Evolutionary conservation across 2,888 invertebrate species (phyloP), one percentile per base, ranked within the genome.

Genomic region (Drosophila austrosaltans): DNA sequence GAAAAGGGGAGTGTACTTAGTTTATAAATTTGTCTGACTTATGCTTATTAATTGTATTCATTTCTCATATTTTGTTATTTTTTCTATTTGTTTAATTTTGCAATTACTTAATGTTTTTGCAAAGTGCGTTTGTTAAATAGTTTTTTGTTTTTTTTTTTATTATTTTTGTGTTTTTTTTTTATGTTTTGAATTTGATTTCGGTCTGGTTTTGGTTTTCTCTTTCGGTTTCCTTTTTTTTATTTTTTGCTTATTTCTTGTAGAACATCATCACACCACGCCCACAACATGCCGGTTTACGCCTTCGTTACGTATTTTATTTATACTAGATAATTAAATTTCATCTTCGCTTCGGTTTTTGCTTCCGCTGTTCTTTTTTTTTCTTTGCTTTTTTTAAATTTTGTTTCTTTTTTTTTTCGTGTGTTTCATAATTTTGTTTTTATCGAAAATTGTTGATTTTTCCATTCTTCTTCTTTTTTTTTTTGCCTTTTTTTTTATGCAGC

Each of bases 11-110:
- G 81, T 86, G 87, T 88, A 88, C 85, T 86, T 86, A 86, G 72
- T 74, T 61, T 69, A 73, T 83, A 78, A 86, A 77, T 78, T 70
- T 81, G 82, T 85, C 67, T 78, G 79, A 66, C 87, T 85, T 89
- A 87, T 44, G 64, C 39, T 71, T 82, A 89, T 81, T 87, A 84
- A 78, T 87, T 89, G 72, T 85, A 20, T 44, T 66, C 53, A 40
- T 72, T 63, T 62, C 59, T 76, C 30, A 54, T 54, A 54, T 28
- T 66, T 58, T 53, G 25, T 76, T 65, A 73, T 79, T 67, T 77
- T 74, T n/a, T 69, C 61, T 66, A 56, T 64, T 72, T 59, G 4
- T 44, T 32, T 44, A 10, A n/a, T 40, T 48, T 3, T 48, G 48
- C 48, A 48, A 48, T 48, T 48, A 48, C 48, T 56, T 25, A 42